A percentile compares a stretch with the other conserved stretches of the same genome.
Conservation (phyloP, 2,888 invertebrate genomes). For the Eueremaeus valkanovi region DNA sequence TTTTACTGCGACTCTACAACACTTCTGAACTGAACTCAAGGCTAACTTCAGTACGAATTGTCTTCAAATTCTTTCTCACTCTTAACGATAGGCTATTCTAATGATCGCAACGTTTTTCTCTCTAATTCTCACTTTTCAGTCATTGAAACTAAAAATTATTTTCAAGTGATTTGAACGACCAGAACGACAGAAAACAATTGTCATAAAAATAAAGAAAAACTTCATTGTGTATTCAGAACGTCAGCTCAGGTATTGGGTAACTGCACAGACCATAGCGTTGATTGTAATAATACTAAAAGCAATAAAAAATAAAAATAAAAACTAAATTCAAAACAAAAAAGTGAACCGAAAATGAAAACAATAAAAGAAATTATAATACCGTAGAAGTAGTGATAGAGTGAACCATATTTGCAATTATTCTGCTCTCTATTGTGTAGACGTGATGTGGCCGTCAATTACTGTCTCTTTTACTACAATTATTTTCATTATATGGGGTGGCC, state of each 20-base stretch:
- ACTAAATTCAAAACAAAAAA: background rate
- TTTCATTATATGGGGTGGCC: background rate
- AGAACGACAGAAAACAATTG: conserved; percentile 14
- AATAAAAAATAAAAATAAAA: conserved; percentile 1
- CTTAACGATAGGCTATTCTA: too few species aligned
- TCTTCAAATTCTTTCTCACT: background rate
- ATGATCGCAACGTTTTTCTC: too few species aligned
- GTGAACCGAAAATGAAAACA: background rate
- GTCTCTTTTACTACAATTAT: background rate
- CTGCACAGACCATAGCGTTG: background rate
- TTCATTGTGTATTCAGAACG: conserved; percentile 1
- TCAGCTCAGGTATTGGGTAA: background rate
- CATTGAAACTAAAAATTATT: background rate
- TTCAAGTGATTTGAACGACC: background rate
- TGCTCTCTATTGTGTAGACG: conserved; percentile 11
- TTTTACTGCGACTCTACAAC: too few species aligned
- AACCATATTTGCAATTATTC: background rate
- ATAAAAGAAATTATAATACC: background rate
- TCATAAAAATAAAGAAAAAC: background rate
- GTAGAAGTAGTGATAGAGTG: background rate
- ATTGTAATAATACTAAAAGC: conserved; percentile 17
- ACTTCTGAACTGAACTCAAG: too few species aligned
- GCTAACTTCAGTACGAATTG: background rate
- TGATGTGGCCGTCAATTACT: conserved; percentile 6
- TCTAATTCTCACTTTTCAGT: background rate